Evolutionary conservation across 2,113 vertebrate genomes (phyloP), one percentile per base, ranked within the genome.

Genomic region (Neoarius graeffei): DNA sequence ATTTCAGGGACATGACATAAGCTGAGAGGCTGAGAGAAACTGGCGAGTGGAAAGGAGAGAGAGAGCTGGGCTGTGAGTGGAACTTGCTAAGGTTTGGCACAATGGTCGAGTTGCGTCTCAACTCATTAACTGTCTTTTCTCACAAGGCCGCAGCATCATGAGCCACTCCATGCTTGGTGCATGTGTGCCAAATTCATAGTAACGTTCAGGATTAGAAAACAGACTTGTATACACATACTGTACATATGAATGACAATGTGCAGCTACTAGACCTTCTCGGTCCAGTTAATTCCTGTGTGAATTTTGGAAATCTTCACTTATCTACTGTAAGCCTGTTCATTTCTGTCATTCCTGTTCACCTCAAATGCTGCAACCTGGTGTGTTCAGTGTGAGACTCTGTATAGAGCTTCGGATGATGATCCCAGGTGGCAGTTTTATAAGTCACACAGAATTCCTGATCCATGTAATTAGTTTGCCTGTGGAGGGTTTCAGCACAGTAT

Each of bases 401-500:
- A 74, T 59, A 82, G 76, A 85, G 20, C 85, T 73, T 80, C 57
- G 9, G 7, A 59, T 56, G 42, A 88, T 60, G 85, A 88, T 88
- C 85, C 74, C 87, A 81, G 50, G 82, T 90, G 85, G 60, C 30
- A 54, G 25, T 84, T 86, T 87, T 71, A 88, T 88, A 67, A 74
- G 79, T 83, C 81, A 60, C 73, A 88, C 81, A 90, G 73, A 89
- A 85, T 85, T 85, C 82, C 85, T 85, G 87, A 27, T 84, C 52
- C 14, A 64, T 84, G 67, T 88, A 90, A 90, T 86, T 86, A 84
- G 81, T 74, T 83, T 52, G 23, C 84, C 87, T 89, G 82, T 87
- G 35, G 82, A 81, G 88, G 67, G 84, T 89, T 79, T 90, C 42
- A 48, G 35, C 69, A 84, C 27, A 84, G 76, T 85, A 83, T 54